phyloP scores from a whole-genome alignment of 1,140 invertebrate species.

The Dreissena rostriformis region DNA sequence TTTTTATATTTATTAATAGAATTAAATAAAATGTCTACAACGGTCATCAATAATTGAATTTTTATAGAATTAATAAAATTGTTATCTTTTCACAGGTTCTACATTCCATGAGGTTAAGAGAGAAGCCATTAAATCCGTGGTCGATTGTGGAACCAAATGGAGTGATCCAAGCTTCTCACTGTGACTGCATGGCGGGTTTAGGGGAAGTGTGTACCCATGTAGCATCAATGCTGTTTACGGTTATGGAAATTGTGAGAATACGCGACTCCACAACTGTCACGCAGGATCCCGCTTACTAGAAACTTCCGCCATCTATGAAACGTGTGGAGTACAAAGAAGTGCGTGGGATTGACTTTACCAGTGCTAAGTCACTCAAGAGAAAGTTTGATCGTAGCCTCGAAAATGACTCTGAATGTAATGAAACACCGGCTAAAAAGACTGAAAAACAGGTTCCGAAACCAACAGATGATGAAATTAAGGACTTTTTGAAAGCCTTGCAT shows the following conservation, averaged over 20 bases:
- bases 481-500: not conserved
- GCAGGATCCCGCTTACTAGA: constrained; percentile 20
- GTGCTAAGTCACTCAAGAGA: constrained; percentile 1
- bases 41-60: not conserved
- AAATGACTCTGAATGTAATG: not conserved
- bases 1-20: too few species aligned
- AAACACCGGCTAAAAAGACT: not conserved
- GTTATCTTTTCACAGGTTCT: constrained; percentile 21
- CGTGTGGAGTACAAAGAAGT: not conserved
- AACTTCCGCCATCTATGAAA: constrained; percentile 11
- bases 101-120: constrained; percentile 21
- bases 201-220: constrained; percentile 26
- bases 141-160: not conserved
- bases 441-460: not conserved
- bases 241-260: not conserved
- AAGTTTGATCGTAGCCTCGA: constrained; percentile 8
- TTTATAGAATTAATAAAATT: not conserved
- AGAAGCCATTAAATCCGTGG: not conserved
- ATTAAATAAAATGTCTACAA: too few species aligned
- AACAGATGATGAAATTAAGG: constrained; percentile 2
- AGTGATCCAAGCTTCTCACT: not conserved
- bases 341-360: constrained; percentile 12
- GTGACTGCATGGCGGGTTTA: constrained; percentile 31
- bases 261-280: constrained; percentile 4
- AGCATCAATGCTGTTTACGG: constrained; percentile 4